Base-by-base conservation (phyloP, 2,888 invertebrate genomes). In the Creontiades dilutus region DNA sequence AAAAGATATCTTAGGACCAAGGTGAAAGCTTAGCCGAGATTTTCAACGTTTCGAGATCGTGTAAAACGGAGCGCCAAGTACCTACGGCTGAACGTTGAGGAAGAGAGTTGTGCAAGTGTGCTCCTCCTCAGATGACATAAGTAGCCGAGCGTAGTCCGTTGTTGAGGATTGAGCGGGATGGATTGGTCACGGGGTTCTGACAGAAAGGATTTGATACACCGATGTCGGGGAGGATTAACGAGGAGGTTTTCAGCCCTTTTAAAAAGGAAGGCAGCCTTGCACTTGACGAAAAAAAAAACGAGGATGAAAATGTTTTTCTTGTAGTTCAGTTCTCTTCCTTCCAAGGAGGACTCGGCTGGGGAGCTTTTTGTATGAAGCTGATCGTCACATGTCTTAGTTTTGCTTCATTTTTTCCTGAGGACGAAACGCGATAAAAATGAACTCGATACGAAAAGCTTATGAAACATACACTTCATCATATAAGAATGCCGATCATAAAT, bases 51-150 rank as follows among this genome's bases (percentile, higher is more conserved):
- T 19, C 16, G 28, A 46, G 46, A 46, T 78, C 78, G 78, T 78
- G 78, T 78, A 78, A n/a, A 46, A 78, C 47, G 46, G 78, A 78
- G 78, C 78, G 19, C 68, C 37, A 78, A 78, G 78, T 47, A 47
- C 78, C 37, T 37, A 4, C 37, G 7, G 37, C 37, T 4, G 37
- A 46, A 78, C n/a, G 28, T n/a, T 23, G 68, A 68, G 23, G 68
- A 23, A 68, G 19, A 23, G 27, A 19, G 47, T 78, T 78, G 78
- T 78, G 78, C 78, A 78, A 78, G 78, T 78, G 68, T 23, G 46
- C 46, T 78, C 37, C 78, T 47, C 37, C 37, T 78, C 19, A 47
- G 78, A 78, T 78, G 78, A 78, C 78, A 78, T 78, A 78, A 78
- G 78, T 78, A 78, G 46, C 78, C 19, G n/a, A n/a, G n/a, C n/a